A percentile compares a stretch with the other conserved stretches of the same genome.
Evolutionary conservation across 2,113 vertebrate genomes (phyloP).

Genomic region (Corythornis madagascariensis): DNA sequence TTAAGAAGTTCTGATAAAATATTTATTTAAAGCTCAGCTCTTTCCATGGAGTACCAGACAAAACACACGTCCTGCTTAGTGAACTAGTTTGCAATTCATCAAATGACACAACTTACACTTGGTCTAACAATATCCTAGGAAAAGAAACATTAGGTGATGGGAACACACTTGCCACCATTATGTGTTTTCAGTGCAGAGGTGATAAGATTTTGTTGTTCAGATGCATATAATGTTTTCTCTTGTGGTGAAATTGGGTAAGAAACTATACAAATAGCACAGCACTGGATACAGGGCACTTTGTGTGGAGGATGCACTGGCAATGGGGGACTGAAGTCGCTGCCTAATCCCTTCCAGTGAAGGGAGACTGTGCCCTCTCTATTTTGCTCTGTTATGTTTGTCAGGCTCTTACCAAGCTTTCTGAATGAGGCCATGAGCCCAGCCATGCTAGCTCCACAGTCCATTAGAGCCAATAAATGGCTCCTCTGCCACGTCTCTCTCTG

Average conservation of each 20-base stretch:
- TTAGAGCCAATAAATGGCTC: not conserved
- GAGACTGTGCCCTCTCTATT: not conserved
- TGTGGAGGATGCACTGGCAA: not conserved
- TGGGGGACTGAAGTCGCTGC: not conserved
- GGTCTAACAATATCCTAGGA: not conserved
- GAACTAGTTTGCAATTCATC: not conserved
- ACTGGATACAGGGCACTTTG: not conserved
- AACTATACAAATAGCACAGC: not conserved
- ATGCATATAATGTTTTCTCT: not conserved
- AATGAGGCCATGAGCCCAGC: not conserved
- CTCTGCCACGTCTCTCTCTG: too few relatives aligned
- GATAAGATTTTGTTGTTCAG: not conserved
- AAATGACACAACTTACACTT: not conserved
- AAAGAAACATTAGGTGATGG: not conserved
- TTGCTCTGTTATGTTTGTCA: not conserved
- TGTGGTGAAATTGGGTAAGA: not conserved
- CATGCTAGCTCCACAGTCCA: not conserved
- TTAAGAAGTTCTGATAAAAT: not conserved
- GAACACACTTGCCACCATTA: rapidly evolving
- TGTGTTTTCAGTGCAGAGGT: not conserved
- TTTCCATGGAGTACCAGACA: not conserved
- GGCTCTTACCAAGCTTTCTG: not conserved
- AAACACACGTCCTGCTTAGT: not conserved
- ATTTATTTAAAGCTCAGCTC: not conserved
- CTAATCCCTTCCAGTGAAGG: not conserved